Evolutionary conservation across 2,113 vertebrate genomes (phyloP), one percentile per base, ranked within the genome.

Genomic region (Bungarus multicinctus): DNA sequence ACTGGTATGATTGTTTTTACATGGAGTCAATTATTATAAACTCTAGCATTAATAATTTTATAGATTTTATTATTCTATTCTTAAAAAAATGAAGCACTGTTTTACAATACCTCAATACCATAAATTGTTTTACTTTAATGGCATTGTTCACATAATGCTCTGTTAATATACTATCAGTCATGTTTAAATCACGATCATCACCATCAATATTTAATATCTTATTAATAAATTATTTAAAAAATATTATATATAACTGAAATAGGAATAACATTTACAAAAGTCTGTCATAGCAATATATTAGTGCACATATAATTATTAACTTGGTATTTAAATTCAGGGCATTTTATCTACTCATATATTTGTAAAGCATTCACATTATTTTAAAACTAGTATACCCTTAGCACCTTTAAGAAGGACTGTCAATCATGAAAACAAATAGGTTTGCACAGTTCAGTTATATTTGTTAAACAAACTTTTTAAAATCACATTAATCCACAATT

Each of bases 401-500:
- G n/a, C 20, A 2, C 14, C 27, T 90, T 60, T 50, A 87, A 27
- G 34, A 23, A 92, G 27, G 58, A 57, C 55, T 90, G 12, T 25
- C 12, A 14, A 74, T 88, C 45, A 60, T 50, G 53, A 90, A 60
- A 14, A 45, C 89, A 90, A 34, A 85, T 69, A 92, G 9, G 11
- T 89, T 86, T 58, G 16, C 39, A 92, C 57, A 85, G 81, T 85
- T 91, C 10, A 87, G 81, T 91, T 69, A 88, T 81, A 90, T 95
- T 94, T 94, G 96, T 88, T 95, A 43, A 91, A 93, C 94, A 94
- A 91, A 96, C 88, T 95, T 94, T 94, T 96, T 85, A 94, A 81
- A 96, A 81, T 89, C 95, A 96, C 93, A 95, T 94, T 94, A 95
- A 81, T 95, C 92, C 92, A 88, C 34, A 45, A 96, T 95, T 97